Evolutionary conservation across 2,797 vertebrate genomes (phyloP).

Genomic region (Tiaroga cobitis): DNA sequence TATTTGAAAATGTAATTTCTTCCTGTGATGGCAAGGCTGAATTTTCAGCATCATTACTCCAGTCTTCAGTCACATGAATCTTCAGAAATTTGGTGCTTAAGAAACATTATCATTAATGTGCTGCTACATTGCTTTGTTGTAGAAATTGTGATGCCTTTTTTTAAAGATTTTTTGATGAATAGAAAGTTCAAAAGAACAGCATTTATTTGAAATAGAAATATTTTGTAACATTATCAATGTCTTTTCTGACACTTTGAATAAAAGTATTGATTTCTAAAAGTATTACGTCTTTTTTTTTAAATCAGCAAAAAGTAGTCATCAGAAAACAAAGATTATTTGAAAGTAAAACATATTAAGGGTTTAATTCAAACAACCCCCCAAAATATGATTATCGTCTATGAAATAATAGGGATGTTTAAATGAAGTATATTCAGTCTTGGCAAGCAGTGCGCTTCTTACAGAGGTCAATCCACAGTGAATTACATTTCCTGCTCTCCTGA

Average conservation of each 20-base stretch:
- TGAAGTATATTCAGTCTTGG: conserved; percentile 48
- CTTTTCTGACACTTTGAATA: too few species aligned
- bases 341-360: background rate
- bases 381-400: background rate
- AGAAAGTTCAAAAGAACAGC: background rate
- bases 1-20: too few species aligned
- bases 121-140: too few species aligned
- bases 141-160: too few species aligned
- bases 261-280: too few species aligned
- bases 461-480: conserved; percentile 55
- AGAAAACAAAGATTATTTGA: background rate
- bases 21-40: too few species aligned
- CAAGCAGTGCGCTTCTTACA: conserved; percentile 39
- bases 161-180: background rate
- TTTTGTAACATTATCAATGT: too few species aligned
- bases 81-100: too few species aligned
- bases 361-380: background rate
- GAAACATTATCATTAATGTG: too few species aligned
- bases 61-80: too few species aligned
- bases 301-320: background rate
- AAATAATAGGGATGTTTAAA: background rate
- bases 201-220: background rate
- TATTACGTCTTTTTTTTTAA: background rate
- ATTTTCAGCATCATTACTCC: too few species aligned
- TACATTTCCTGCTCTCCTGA: conserved; percentile 53